These are phyloP conservation scores for Chelonia mydas DNA, from an alignment of 2,797 vertebrate species.

Conservation along the genomic window DNA sequence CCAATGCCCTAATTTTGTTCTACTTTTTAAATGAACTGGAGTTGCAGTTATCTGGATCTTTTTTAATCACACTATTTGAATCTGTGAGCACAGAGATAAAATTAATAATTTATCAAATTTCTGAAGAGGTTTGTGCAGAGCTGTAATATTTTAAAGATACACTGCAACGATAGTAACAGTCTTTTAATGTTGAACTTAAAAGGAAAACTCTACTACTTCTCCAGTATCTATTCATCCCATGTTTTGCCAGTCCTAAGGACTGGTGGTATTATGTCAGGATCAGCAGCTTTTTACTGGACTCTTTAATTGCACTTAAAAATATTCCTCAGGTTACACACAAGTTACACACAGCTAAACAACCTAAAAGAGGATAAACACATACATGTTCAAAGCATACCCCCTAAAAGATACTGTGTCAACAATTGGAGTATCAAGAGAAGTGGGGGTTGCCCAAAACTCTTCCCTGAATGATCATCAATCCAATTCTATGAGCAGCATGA, in stretches of 20 bases:
- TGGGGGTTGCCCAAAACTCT: neutral
- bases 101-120: neutral
- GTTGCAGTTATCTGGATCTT: neutral
- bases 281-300: neutral
- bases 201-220: neutral
- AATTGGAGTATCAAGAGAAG: slow-evolving; percentile 1
- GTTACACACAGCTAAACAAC: neutral
- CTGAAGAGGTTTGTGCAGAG: neutral
- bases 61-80: neutral
- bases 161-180: neutral
- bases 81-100: neutral
- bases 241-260: neutral
- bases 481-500: neutral
- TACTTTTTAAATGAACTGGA: neutral
- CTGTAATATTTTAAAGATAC: neutral
- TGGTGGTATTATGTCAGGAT: neutral
- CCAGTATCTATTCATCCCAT: neutral
- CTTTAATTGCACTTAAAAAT: neutral
- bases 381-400: neutral
- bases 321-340: slow-evolving; percentile 27
- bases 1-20: neutral
- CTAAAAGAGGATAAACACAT: neutral
- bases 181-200: neutral
- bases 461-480: slow-evolving; percentile 3
- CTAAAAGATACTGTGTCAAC: neutral